phyloP scores from a whole-genome alignment of 1,140 invertebrate species.

The Vanessa atalanta region DNA sequence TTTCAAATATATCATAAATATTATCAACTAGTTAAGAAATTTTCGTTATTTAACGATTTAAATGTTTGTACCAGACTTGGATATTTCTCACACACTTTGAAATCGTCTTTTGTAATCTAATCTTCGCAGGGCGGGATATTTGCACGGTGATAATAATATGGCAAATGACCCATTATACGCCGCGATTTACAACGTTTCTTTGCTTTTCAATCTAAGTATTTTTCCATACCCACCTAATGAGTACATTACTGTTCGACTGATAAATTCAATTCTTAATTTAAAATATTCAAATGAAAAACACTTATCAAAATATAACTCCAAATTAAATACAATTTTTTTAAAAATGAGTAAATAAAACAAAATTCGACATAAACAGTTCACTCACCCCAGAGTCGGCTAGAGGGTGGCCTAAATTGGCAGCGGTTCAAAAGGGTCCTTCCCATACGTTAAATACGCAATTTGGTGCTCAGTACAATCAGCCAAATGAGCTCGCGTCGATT shows the following conservation, averaged over 20 bases:
- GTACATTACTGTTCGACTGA: background rate
- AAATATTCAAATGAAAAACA: background rate
- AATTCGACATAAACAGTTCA: slow-evolving; percentile 61
- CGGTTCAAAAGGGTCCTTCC: slow-evolving; percentile 72
- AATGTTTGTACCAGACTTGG: slow-evolving; percentile 10
- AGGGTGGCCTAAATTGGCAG: slow-evolving; percentile 74
- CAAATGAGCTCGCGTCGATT: slow-evolving; percentile 74
- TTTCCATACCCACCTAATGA: slow-evolving; percentile 21
- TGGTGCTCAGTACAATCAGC: slow-evolving; percentile 72
- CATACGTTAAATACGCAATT: slow-evolving; percentile 78
- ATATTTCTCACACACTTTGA: slow-evolving; percentile 60
- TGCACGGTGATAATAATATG: slow-evolving; percentile 72
- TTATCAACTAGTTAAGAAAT: background rate
- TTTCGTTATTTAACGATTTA: slow-evolving; percentile 11
- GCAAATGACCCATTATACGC: slow-evolving; percentile 62
- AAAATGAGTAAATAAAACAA: slow-evolving; percentile 54
- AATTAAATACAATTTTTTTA: slow-evolving; percentile 18
- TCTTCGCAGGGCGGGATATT: slow-evolving; percentile 72
- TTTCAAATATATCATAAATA: too few species aligned
- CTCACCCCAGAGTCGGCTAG: slow-evolving; percentile 38
- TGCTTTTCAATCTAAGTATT: slow-evolving; percentile 27
- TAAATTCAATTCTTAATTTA: slow-evolving; percentile 11
- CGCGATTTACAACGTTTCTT: slow-evolving; percentile 40
- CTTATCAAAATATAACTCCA: too few species aligned
- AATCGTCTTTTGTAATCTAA: slow-evolving; percentile 68